Conservation (phyloP, 2,113 vertebrate genomes). For the Takifugu flavidus region DNA sequence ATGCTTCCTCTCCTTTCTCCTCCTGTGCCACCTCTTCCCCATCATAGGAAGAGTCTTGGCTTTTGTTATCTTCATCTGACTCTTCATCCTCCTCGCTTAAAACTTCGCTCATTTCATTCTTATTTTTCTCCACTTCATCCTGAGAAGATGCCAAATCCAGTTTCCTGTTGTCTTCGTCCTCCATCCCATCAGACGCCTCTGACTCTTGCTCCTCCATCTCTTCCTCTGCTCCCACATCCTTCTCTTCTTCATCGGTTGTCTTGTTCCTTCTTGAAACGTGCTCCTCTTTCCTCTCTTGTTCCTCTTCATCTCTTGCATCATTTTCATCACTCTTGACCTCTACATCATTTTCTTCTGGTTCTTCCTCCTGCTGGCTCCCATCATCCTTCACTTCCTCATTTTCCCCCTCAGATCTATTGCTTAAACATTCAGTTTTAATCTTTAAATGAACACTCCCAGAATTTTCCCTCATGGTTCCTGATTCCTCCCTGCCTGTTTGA, state of each 20-base stretch:
- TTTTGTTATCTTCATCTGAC: slow-evolving; percentile 8
- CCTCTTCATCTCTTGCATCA: slow-evolving; percentile 18
- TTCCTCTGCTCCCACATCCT: slow-evolving; percentile 13
- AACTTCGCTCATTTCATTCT: slow-evolving; percentile 10
- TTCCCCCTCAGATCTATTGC: slow-evolving; percentile 1
- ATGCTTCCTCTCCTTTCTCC: slow-evolving; percentile 2
- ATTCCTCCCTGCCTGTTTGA: slow-evolving; percentile 17
- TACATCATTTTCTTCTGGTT: slow-evolving; percentile 1
- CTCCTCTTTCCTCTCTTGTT: slow-evolving; percentile 33
- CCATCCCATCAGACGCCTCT: slow-evolving; percentile 2
- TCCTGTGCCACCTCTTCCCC: slow-evolving; percentile 21
- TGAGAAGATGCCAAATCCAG: slow-evolving; percentile 18
- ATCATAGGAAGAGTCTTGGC: no score
- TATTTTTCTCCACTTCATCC: slow-evolving; percentile 20
- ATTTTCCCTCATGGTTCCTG: slow-evolving; percentile 11
- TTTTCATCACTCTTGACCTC: slow-evolving; percentile 1
- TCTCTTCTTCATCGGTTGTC: slow-evolving; percentile 5
- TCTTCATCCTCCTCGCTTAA: slow-evolving; percentile 11
- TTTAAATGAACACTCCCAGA: background rate
- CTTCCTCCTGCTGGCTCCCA: slow-evolving; percentile 1
- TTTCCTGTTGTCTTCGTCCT: slow-evolving; percentile 2
- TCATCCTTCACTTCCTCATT: slow-evolving; percentile 9
- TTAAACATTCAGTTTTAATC: slow-evolving; percentile 1
- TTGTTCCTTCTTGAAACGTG: slow-evolving; percentile 8
- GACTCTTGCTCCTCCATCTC: slow-evolving; percentile 23